phyloP scores from a whole-genome alignment of 2,797 vertebrate species.

The Vespertilio murinus region DNA sequence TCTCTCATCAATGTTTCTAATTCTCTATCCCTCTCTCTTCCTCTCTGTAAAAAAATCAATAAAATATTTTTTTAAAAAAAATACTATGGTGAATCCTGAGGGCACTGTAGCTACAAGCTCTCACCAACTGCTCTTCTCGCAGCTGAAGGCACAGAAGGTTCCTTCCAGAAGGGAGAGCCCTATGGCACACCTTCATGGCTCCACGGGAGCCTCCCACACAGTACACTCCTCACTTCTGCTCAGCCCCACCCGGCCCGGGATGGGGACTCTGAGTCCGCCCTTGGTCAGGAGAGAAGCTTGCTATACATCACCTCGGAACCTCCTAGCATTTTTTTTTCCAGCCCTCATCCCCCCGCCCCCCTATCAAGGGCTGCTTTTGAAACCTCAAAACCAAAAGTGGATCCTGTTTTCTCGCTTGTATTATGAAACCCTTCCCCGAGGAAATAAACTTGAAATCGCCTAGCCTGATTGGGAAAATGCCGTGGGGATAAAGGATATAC shows the following conservation, averaged over 20 bases:
- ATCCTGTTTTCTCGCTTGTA: background rate
- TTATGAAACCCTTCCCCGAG: background rate
- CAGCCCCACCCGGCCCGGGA: background rate
- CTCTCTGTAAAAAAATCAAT: no score
- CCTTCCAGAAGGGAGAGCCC: background rate
- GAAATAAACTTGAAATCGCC: background rate
- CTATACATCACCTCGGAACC: background rate
- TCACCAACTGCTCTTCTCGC: background rate
- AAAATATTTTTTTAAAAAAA: no score
- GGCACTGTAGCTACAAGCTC: background rate
- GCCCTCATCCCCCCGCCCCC: rapidly evolving
- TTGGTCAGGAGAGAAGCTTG: rapidly evolving
- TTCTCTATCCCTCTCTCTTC: no score
- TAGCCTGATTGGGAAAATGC: background rate
- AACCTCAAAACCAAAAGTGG: background rate
- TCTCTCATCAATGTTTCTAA: no score
- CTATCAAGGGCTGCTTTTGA: background rate
- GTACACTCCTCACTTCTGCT: background rate
- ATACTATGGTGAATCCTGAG: background rate
- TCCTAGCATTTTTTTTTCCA: background rate
- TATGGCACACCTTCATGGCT: rapidly evolving
- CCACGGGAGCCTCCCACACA: background rate
- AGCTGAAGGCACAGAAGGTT: rapidly evolving
- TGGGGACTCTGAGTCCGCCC: no score
- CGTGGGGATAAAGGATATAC: background rate